Conservation (phyloP, 2,888 invertebrate genomes). For the Latrodectus elegans region DNA sequence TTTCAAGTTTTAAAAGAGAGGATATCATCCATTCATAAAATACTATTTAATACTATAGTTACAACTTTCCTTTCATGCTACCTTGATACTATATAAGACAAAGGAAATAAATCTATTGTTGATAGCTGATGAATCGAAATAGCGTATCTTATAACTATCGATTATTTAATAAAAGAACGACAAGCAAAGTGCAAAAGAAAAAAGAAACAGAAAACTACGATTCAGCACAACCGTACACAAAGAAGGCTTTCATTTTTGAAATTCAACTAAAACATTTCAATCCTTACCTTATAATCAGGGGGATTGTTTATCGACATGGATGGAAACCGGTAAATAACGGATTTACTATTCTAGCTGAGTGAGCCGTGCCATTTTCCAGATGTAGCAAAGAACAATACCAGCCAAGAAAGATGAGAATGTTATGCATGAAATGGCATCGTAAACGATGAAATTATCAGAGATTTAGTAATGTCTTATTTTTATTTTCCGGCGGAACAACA, state of each 20-base stretch:
- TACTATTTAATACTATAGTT: too few species aligned
- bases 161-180: too few species aligned
- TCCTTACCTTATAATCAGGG: background rate
- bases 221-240: background rate
- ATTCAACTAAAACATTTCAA: background rate
- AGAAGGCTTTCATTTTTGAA: background rate
- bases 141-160: too few species aligned
- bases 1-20: too few species aligned
- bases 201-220: too few species aligned
- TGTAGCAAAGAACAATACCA: background rate
- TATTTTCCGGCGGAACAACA: too few species aligned
- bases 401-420: background rate
- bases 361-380: background rate
- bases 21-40: too few species aligned
- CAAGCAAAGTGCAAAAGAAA: too few species aligned
- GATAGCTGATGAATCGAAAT: too few species aligned
- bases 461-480: background rate
- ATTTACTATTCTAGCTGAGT: background rate
- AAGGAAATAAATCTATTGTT: too few species aligned
- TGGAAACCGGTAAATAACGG: background rate
- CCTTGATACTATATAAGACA: too few species aligned
- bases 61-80: too few species aligned
- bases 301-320: background rate
- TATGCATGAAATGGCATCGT: background rate
- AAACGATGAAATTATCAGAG: background rate